Evolutionary conservation across 1,140 invertebrate species (phyloP), one percentile per base, ranked within the genome.

Genomic region (Eubasilissa regina): DNA sequence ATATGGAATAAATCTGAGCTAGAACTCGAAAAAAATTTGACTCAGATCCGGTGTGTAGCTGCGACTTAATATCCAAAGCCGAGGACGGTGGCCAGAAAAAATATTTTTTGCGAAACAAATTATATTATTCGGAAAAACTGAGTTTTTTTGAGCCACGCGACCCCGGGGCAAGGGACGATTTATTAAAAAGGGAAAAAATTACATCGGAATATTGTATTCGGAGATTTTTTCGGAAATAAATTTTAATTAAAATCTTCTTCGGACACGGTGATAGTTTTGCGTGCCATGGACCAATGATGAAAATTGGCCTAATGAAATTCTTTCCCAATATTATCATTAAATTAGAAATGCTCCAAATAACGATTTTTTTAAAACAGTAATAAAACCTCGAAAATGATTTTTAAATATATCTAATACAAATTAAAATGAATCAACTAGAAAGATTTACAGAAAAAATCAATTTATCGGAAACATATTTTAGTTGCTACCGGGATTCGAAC

Each of bases 171-270:
- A 9, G 45, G 17, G 51, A 56, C 51, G 51, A 74, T 74, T 74
- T 74, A 74, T 74, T 74, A 74, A 74, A 74, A 74, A 44, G 70
- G 51, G 70, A 56, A 74, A 74, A 73, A 74, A 74, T 55, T 55
- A 70, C 66, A 51, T 70, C 17, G 45, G 66, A 70, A 51, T 53
- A 51, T 47, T 70, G 66, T 70, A 66, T 17, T n/a, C 45, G 6
- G 10, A 10, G 10, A 19, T 53, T 21, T 70, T 70, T 70, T 70
- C 0, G 21, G 25, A 62, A 11, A 62, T 70, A 70, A 70, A 70
- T 70, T 70, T 70, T 70, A 70, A 70, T 70, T 70, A 70, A 70
- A 70, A 51, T 25, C 51, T 48, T 51, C 44, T 51, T 17, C 66
- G 48, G 60, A 35, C 35, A n/a, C 25, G 13, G 60, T 58, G n/a